Percentiles rank a stretch among this genome's conserved stretches.
These are phyloP conservation scores for Ganaspis sp. DNA, from an alignment of 1,140 invertebrate species.

Conservation along the genomic window DNA sequence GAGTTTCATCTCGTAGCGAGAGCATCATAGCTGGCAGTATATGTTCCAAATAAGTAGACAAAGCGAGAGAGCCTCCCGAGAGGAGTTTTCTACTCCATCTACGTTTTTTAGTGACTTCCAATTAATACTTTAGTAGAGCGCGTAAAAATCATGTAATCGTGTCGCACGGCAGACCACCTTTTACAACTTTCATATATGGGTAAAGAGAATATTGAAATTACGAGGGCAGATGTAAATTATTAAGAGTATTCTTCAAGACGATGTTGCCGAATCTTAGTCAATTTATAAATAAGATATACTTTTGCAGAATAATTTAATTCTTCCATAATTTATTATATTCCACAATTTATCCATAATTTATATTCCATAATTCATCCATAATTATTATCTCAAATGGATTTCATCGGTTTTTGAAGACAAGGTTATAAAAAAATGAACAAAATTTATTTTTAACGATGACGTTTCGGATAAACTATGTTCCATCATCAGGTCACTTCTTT, in stretches of 20 bases:
- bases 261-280: too few relatives aligned
- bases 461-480: too few relatives aligned
- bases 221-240: background rate
- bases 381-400: too few relatives aligned
- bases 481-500: too few relatives aligned
- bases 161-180: background rate
- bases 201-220: background rate
- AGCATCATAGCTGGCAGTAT: background rate
- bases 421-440: too few relatives aligned
- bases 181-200: background rate
- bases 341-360: too few relatives aligned
- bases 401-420: too few relatives aligned
- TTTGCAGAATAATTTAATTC: too few relatives aligned
- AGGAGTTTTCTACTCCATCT: conserved; percentile 43
- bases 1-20: conserved; percentile 4
- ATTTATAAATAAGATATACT: too few relatives aligned
- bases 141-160: conserved; percentile 15
- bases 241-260: background rate
- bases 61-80: conserved; percentile 24
- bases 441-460: too few relatives aligned
- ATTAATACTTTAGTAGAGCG: conserved; percentile 41
- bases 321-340: too few relatives aligned
- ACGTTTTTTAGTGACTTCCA: background rate
- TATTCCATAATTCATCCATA: too few relatives aligned
- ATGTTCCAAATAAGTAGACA: conserved; percentile 11